These are phyloP conservation scores for Phenganax stokvisi DNA, from an alignment of 92 coral and sea anemone species.

Conservation along the genomic window DNA sequence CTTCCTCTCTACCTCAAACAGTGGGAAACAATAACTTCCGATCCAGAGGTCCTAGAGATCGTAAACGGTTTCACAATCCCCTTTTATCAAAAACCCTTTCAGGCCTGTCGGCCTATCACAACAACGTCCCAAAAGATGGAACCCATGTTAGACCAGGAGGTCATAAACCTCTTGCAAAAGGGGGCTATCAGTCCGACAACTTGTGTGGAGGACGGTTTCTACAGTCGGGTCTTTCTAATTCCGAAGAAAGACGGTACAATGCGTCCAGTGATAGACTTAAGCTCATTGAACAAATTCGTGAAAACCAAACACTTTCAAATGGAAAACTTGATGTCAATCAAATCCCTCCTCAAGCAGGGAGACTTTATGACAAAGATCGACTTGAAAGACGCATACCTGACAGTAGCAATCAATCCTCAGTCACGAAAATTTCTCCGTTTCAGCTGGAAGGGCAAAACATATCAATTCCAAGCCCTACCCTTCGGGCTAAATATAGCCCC, in stretches of 20 bases:
- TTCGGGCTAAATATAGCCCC: slow-evolving; percentile 46
- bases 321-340: slow-evolving; percentile 32
- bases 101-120: background rate
- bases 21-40: slow-evolving; percentile 47
- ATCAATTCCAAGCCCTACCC: slow-evolving; percentile 41
- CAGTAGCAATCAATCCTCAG: slow-evolving; percentile 31
- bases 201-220: slow-evolving; percentile 16
- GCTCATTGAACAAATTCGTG: slow-evolving; percentile 45
- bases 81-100: slow-evolving; percentile 2
- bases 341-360: slow-evolving; percentile 40
- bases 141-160: slow-evolving; percentile 29
- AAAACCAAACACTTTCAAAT: slow-evolving; percentile 45
- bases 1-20: slow-evolving; percentile 36
- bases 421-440: slow-evolving; percentile 50
- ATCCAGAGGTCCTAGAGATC: slow-evolving; percentile 41
- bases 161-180: slow-evolving; percentile 20
- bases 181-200: slow-evolving; percentile 32
- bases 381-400: slow-evolving; percentile 42
- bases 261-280: slow-evolving; percentile 47
- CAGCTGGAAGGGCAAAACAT: slow-evolving; percentile 34
- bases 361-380: slow-evolving; percentile 47
- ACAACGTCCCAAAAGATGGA: slow-evolving; percentile 12
- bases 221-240: slow-evolving; percentile 45
- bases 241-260: slow-evolving; percentile 41
- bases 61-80: slow-evolving; percentile 40